phyloP scores from a whole-genome alignment of 2,797 vertebrate species.

The Iguana delicatissima region DNA sequence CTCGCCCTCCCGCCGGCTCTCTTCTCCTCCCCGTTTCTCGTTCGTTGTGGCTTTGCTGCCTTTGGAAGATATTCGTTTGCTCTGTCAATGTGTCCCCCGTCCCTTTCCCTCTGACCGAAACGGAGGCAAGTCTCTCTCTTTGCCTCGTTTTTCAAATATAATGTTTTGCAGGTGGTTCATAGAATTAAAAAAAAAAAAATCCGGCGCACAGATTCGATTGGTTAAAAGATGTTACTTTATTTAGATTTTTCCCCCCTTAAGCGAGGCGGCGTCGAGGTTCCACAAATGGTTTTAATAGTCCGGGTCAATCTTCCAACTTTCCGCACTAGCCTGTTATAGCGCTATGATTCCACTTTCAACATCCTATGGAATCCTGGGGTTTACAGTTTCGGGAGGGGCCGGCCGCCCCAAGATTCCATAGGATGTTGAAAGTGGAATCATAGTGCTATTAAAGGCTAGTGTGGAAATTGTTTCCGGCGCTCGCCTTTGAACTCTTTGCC shows the following conservation, averaged over 20 bases:
- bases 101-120: too few species aligned
- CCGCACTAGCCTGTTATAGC: not conserved
- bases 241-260: too few species aligned
- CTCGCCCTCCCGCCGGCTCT: not conserved
- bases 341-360: too few species aligned
- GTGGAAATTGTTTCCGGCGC: too few species aligned
- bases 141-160: not conserved
- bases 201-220: slow-evolving; percentile 10
- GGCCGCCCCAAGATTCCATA: too few species aligned
- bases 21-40: not conserved
- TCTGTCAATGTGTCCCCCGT: rapidly evolving
- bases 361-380: too few species aligned
- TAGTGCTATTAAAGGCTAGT: too few species aligned
- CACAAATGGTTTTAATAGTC: not conserved
- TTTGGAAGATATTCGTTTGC: not conserved
- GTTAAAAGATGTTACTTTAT: not conserved
- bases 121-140: not conserved
- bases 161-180: not conserved
- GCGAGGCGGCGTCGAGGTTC: not conserved
- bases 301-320: not conserved
- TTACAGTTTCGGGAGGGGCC: too few species aligned
- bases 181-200: not conserved
- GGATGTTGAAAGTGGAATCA: too few species aligned
- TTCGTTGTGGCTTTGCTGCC: not conserved
- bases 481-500: not conserved